Evolutionary conservation across 2,888 invertebrate species (phyloP), one percentile per base, ranked within the genome.

Genomic region (Eristalis arbustorum): DNA sequence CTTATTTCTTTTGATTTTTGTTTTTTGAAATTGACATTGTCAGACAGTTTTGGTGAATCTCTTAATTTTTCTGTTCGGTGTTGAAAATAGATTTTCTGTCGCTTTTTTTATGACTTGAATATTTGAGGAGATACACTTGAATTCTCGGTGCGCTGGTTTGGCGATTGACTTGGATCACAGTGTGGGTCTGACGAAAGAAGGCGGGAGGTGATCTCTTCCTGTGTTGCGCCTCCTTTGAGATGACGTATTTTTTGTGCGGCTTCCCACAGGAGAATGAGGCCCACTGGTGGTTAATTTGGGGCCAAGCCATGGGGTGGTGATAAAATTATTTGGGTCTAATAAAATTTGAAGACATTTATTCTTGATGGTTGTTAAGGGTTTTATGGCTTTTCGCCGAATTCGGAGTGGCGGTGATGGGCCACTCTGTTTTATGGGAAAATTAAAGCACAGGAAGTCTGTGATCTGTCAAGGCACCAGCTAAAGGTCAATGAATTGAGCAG

Each of bases 1-100:
- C 3, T 3, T 34, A 5, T 34, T 10, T 6, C 34, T 34, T 5
- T 34, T 10, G 10, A 34, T 57, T 31, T 68, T 49, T 13, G 11
- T 40, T 40, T 42, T 42, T 28, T 56, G 22, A 18, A 77, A 63
- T 77, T 71, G 69, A 31, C 56, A 63, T 67, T 73, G 66, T 59
- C 71, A 31, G 69, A 6, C 14, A 49, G 40, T 4, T 22, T 59
- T 37, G 49, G 49, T 18, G 14, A 66, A 14, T 23, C 37, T 69
- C 31, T 56, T 22, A 22, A 22, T 34, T 34, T 42, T 23, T 23
- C 18, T 42, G 8, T 34, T 37, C n/a, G 18, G 1, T 14, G n/a
- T 10, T 78, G 34, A 62, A 80, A 74, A 80, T 80, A 73, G 56
- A 42, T 74, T 80, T 74, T 42, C 37, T 25, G 67, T 68, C 8